Base-by-base conservation (phyloP, 2,888 invertebrate species). In the Eilema sororculum region DNA sequence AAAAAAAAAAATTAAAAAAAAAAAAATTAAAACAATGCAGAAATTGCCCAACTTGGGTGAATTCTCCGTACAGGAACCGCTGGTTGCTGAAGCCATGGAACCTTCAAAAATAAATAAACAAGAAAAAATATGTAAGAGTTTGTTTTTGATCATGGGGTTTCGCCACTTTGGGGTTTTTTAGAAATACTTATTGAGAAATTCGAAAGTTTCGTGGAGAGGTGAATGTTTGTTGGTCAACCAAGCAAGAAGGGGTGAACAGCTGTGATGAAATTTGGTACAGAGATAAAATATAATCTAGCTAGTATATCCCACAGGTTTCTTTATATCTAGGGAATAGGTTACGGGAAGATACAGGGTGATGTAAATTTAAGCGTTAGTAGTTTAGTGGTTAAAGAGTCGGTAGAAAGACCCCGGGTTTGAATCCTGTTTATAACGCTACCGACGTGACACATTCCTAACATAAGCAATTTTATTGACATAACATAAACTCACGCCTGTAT, bases 81-180 rank as follows among this genome's bases (percentile, higher is more conserved):
- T 2, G n/a, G 33, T 46, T 20, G 25, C 22, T 5, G 28, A n/a
- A 57, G 62, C 56, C 24, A 24, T 60, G 30, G 28, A 20, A 57
- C 9, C n/a, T 57, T 20, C n/a, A 25, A 30, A 1, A 59, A 30
- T 13, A 20, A 41, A 25, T 46, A 58, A 56, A 8, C 28, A n/a
- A 56, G 8, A 41, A 68, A 56, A n/a, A 22, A 24, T n/a, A 52
- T 52, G 13, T 33, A 16, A 61, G 61, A 61, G 52, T 61, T 60
- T 52, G n/a, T 24, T 66, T 66, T 41, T 41, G 30, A 28, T 57
- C 57, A 67, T 25, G 28, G 37, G 59, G 25, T 25, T 22, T 22
- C 13, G n/a, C n/a, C 9, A 9, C 8, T 2, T 13, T 33, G 5
- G 22, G n/a, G 22, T 52, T 67, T 30, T 16, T 33, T 0, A 60